A percentile compares a stretch with the other conserved stretches of the same genome.
Evolutionary conservation across 2,797 vertebrate genomes (phyloP).

Genomic region (Brachyalestes nurse): DNA sequence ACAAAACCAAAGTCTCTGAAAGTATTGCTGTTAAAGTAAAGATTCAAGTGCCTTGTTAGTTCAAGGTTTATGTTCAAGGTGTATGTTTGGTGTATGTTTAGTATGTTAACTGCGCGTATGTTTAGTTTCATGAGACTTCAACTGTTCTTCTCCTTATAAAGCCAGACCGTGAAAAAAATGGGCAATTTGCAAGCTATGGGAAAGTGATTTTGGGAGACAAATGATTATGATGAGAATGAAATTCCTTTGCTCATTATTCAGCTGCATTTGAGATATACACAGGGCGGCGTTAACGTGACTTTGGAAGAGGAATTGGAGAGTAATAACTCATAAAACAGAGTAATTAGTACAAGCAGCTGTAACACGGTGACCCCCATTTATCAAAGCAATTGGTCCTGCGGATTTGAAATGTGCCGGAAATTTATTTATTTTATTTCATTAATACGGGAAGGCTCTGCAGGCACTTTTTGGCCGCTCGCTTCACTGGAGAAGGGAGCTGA

Average conservation of each 20-base stretch:
- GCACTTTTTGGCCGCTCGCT: slow-evolving; percentile 15
- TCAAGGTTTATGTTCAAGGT: slow-evolving; percentile 17
- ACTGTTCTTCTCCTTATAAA: slow-evolving; percentile 50
- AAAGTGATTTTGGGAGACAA: slow-evolving; percentile 66
- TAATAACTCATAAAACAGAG: slow-evolving; percentile 78
- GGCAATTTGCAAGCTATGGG: slow-evolving; percentile 51
- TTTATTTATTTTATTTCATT: slow-evolving; percentile 55
- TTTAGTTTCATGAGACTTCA: slow-evolving; percentile 55
- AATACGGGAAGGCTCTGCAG: slow-evolving; percentile 11
- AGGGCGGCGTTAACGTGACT: slow-evolving; percentile 60
- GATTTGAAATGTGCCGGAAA: slow-evolving; percentile 63
- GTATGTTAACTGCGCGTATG: slow-evolving; percentile 17
- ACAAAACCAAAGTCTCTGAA: background rate
- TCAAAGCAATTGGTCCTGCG: slow-evolving; percentile 72
- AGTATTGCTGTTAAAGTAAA: background rate
- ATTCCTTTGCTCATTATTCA: slow-evolving; percentile 71
- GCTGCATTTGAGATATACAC: slow-evolving; percentile 67
- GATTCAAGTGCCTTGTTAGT: slow-evolving; percentile 13
- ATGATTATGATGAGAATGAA: slow-evolving; percentile 74
- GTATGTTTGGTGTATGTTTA: too few species aligned
- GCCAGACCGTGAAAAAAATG: slow-evolving; percentile 49
- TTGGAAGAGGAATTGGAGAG: slow-evolving; percentile 66
- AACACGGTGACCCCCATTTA: slow-evolving; percentile 78
- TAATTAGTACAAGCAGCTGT: slow-evolving; percentile 80
- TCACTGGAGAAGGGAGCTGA: background rate